Evolutionary conservation across 2,797 vertebrate genomes (phyloP).

Genomic region (Myiotriccus ornatus): DNA sequence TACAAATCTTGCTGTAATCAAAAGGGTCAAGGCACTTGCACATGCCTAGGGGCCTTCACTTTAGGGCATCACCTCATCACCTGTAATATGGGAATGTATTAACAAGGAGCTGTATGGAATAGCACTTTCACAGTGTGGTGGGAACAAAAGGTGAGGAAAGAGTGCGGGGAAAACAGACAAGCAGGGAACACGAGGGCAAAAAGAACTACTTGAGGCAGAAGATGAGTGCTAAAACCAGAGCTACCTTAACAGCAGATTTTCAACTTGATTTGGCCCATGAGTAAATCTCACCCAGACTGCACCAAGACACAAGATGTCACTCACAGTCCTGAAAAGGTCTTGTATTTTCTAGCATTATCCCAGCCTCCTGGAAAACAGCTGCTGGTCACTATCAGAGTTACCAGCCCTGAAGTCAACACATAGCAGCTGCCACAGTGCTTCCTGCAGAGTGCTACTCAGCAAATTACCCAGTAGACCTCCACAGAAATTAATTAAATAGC

Average conservation of each 20-base stretch:
- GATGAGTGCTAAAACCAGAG: neutral
- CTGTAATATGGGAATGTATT: neutral
- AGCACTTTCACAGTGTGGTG: neutral
- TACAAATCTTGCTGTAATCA: neutral
- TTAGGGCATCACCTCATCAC: neutral
- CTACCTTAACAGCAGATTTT: neutral
- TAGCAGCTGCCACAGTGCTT: neutral
- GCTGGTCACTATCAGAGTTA: neutral
- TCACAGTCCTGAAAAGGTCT: neutral
- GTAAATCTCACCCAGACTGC: neutral
- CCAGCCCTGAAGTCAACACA: neutral
- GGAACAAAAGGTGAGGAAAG: neutral
- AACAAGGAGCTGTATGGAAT: neutral
- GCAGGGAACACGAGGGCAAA: neutral
- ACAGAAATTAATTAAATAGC: slow-evolving; percentile 55
- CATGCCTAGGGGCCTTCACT: neutral
- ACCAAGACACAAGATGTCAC: neutral
- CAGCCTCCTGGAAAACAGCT: neutral
- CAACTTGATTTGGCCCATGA: neutral
- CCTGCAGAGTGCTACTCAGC: neutral
- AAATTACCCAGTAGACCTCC: slow-evolving; percentile 35
- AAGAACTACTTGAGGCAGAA: neutral
- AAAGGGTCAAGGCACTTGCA: neutral
- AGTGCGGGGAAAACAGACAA: neutral
- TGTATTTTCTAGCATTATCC: neutral